phyloP scores from a whole-genome alignment of 2,113 vertebrate genomes.

The Sphyrna mokarran region DNA sequence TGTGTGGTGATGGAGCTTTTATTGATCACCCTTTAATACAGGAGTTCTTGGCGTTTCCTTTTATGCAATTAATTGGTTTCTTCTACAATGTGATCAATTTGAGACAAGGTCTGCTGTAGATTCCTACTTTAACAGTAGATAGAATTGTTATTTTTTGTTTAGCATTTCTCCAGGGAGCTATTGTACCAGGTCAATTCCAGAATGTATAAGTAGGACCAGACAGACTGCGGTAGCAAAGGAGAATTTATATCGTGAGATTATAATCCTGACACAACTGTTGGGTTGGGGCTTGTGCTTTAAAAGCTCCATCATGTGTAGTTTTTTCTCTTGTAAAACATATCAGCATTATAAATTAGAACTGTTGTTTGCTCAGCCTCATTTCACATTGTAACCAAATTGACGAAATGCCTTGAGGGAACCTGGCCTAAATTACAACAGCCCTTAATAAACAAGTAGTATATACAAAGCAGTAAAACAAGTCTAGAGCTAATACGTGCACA shows the following conservation, averaged over 20 bases:
- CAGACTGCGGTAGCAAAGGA: background rate
- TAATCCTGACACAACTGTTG: background rate
- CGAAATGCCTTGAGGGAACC: background rate
- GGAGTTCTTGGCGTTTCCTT: background rate
- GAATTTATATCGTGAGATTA: background rate
- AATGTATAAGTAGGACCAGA: background rate
- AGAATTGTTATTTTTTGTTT: background rate
- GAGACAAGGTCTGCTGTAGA: background rate
- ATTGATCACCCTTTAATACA: background rate
- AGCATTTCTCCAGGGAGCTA: background rate
- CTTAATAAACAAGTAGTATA: background rate
- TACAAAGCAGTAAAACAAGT: no score
- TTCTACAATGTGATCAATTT: background rate
- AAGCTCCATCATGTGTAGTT: background rate
- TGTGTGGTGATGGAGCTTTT: background rate
- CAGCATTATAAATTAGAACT: background rate
- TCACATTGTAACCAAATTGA: background rate
- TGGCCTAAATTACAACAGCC: background rate
- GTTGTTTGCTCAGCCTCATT: background rate
- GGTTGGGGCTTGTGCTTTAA: background rate
- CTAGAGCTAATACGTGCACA: background rate
- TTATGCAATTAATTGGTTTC: background rate
- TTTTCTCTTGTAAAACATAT: background rate
- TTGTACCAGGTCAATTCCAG: background rate
- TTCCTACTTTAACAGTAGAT: background rate